A percentile compares a stretch with the other conserved stretches of the same genome.
phyloP scores from a whole-genome alignment of 2,888 invertebrate genomes.

The Drosophila seclusa region DNA sequence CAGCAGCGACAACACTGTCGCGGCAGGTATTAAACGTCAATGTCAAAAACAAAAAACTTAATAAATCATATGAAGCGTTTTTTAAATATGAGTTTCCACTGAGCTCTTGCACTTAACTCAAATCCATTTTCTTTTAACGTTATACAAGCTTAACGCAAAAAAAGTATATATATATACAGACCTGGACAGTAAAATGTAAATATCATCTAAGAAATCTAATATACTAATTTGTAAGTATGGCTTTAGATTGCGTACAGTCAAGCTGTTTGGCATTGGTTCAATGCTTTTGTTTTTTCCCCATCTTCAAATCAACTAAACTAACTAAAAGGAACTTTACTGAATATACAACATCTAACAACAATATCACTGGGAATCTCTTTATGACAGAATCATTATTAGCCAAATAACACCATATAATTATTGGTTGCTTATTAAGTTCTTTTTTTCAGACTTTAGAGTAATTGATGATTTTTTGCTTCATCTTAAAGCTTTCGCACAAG shows the following conservation, averaged over 20 bases:
- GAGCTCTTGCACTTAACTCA: conserved; percentile 31
- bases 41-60: conserved; percentile 50
- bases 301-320: no score
- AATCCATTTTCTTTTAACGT: conserved; percentile 37
- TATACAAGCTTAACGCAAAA: conserved; percentile 31
- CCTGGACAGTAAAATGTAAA: background rate
- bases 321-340: background rate
- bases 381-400: background rate
- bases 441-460: no score
- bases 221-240: background rate
- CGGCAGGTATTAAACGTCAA: conserved; percentile 51
- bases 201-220: background rate
- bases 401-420: background rate
- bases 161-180: background rate
- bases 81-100: background rate
- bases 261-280: background rate
- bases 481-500: background rate
- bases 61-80: conserved; percentile 43
- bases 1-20: conserved; percentile 18
- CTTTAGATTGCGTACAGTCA: background rate
- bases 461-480: background rate
- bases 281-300: background rate
- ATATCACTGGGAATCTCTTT: background rate
- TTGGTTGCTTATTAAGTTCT: background rate
- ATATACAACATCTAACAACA: background rate